Evolutionary conservation across 64 coral and sea anemone species (phyloP), one percentile per base, ranked within the genome.

Genomic region (Pocillopora damicornis): DNA sequence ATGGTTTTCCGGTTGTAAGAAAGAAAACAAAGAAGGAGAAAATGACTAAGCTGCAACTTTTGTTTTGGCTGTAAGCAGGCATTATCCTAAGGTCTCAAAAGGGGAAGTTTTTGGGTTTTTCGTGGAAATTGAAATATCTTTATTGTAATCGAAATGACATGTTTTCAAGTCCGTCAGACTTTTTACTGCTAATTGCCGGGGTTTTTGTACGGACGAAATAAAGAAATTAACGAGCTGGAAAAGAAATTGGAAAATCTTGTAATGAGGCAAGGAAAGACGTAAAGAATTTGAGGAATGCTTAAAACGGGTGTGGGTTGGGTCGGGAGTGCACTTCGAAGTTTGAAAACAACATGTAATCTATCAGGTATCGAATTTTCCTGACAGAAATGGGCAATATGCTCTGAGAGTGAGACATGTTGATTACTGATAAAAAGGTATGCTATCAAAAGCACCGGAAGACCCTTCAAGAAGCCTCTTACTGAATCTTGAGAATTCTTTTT

Each of bases 321-420:
- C 38, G n/a, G 16, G 51, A 15, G 5, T 20, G 75, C 10, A 11
- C 45, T 45, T 20, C 75, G 75, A 77, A 72, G 42, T 25, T 73
- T 25, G 81, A 85, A 85, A 85, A 85, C 80, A 83, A 83, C 65
- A 85, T 85, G 65, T 51, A 22, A 85, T 85, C 63, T 67, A 51
- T 85, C 64, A 58, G 15, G n/a, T 85, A 42, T 73, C 20, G 42
- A 67, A 65, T 73, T 71, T 73, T 42, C 63, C 42, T 37, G n/a
- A n/a, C 18, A 20, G 36, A 58, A 85, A 37, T 85, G 51, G 15
- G 64, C 81, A 67, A 69, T 68, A 83, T 66, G 61, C 9, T 63
- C 68, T 64, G 8, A 8, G 12, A 15, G 13, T 83, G 80, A 23
- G 67, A 23, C 22, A 71, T 25, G 67, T 23, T 11, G 30, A 71